Conservation (phyloP, 2,888 invertebrate species). For the Eucera pruinosa region DNA sequence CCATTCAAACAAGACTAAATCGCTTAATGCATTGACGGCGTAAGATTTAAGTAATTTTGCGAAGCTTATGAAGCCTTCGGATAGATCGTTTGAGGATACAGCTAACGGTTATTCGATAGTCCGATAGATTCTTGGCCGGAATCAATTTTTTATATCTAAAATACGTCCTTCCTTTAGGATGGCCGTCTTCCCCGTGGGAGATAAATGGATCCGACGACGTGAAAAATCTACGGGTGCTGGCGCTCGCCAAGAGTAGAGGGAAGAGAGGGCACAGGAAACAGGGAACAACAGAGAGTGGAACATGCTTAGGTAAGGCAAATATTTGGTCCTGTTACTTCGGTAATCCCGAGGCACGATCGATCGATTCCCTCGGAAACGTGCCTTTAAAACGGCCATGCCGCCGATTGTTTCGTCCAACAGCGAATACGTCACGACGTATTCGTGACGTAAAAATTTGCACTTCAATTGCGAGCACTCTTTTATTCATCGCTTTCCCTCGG, state of each 20-base stretch:
- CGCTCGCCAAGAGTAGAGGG: neutral
- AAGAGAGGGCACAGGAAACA: conserved; percentile 3
- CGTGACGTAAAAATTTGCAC: conserved; percentile 70
- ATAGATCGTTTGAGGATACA: conserved; percentile 22
- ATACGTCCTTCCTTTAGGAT: neutral
- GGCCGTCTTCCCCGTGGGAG: conserved; percentile 14
- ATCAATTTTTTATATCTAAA: conserved; percentile 48
- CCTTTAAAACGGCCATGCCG: neutral
- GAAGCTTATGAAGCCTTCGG: neutral
- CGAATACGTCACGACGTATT: conserved; percentile 45
- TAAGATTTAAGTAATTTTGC: conserved; percentile 19
- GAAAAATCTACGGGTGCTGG: conserved; percentile 41
- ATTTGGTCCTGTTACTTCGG: conserved; percentile 47
- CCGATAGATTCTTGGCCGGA: conserved; percentile 5
- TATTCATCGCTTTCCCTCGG: conserved; percentile 60
- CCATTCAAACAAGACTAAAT: neutral
- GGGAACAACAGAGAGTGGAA: conserved; percentile 40
- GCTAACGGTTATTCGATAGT: conserved; percentile 29
- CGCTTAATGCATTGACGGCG: conserved; percentile 1
- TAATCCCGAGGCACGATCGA: conserved; percentile 37
- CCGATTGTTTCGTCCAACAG: conserved; percentile 42
- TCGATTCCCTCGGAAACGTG: neutral
- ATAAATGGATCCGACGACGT: conserved; percentile 55
- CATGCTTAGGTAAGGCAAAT: conserved; percentile 51
- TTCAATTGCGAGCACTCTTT: conserved; percentile 72